Conservation (phyloP, 2,888 invertebrate species). For the Hirtodrosophila trivittata region DNA sequence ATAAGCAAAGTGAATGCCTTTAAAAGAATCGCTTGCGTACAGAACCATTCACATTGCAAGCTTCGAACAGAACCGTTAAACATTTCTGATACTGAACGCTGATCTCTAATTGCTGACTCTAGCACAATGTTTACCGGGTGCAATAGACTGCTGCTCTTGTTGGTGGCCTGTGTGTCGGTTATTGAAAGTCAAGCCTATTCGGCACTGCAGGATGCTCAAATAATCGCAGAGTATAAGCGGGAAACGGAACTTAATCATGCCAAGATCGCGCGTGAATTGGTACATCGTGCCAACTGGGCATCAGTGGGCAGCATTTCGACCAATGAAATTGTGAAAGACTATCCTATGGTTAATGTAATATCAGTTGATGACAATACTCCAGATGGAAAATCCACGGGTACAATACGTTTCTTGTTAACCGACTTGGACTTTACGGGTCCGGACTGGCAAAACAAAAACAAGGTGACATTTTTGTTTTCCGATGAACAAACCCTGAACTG, state of each 20-base stretch:
- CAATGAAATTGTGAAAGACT: conserved; percentile 68
- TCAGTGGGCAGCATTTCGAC: conserved; percentile 82
- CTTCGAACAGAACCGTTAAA: background rate
- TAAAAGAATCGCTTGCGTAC: conserved; percentile 14
- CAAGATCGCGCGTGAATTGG: conserved; percentile 80
- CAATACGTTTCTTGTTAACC: conserved; percentile 82
- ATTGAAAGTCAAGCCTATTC: conserved; percentile 62
- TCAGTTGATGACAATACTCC: conserved; percentile 81
- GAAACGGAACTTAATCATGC: conserved; percentile 80
- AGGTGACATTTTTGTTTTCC: conserved; percentile 79
- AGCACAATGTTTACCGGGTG: conserved; percentile 29
- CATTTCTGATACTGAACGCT: conserved; percentile 9
- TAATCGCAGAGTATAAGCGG: conserved; percentile 72
- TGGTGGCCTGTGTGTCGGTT: conserved; percentile 27
- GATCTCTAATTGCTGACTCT: too few species aligned
- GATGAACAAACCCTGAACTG: conserved; percentile 82
- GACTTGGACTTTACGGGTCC: conserved; percentile 83
- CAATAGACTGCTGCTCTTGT: conserved; percentile 20
- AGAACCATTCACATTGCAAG: background rate
- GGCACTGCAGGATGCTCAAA: conserved; percentile 66
- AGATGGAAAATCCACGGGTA: conserved; percentile 77
- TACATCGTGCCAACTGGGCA: conserved; percentile 82
- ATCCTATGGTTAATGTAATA: conserved; percentile 84
- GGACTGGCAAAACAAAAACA: conserved; percentile 81
- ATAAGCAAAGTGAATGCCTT: conserved; percentile 22